phyloP scores from a whole-genome alignment of 1,140 invertebrate species.

The Drosophila aff. region DNA sequence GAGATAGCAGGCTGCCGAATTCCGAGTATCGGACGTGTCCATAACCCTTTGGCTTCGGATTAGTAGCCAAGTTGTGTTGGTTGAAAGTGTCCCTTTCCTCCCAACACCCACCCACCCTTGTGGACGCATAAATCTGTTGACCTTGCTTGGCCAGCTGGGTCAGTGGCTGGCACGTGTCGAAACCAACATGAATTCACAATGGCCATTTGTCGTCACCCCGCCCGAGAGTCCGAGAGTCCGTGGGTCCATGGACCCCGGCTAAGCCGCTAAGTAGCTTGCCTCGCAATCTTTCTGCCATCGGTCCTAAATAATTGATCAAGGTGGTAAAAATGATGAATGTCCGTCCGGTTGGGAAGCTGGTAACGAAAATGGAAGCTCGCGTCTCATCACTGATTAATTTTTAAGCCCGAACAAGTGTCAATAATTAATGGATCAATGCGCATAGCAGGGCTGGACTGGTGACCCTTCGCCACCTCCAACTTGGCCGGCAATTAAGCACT shows the following conservation, averaged over 20 bases:
- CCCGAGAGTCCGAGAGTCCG: slow-evolving; percentile 1
- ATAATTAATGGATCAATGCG: slow-evolving; percentile 59
- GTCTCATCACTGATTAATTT: slow-evolving; percentile 51
- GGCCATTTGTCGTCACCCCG: slow-evolving; percentile 66
- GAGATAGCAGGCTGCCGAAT: slow-evolving; percentile 4
- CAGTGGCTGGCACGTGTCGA: slow-evolving; percentile 66
- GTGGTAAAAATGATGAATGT: slow-evolving; percentile 40
- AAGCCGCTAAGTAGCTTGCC: slow-evolving; percentile 68
- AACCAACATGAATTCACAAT: slow-evolving; percentile 75
- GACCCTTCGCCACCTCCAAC: slow-evolving; percentile 12
- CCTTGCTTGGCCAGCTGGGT: slow-evolving; percentile 33
- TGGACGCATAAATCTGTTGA: slow-evolving; percentile 28
- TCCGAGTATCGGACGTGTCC: slow-evolving; percentile 15
- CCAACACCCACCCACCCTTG: background rate
- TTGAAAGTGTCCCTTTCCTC: slow-evolving; percentile 21
- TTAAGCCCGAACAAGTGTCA: slow-evolving; percentile 48
- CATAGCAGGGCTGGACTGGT: background rate
- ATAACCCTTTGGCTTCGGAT: slow-evolving; percentile 32
- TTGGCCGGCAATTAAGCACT: slow-evolving; percentile 44
- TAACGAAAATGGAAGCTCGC: slow-evolving; percentile 1
- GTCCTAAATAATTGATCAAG: slow-evolving; percentile 57
- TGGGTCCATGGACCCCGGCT: slow-evolving; percentile 16
- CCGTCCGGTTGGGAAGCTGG: slow-evolving; percentile 14
- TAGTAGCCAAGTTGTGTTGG: background rate
- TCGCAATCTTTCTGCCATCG: slow-evolving; percentile 13